Conservation (phyloP, 2,888 invertebrate genomes). For the Micropterix aruncella region DNA sequence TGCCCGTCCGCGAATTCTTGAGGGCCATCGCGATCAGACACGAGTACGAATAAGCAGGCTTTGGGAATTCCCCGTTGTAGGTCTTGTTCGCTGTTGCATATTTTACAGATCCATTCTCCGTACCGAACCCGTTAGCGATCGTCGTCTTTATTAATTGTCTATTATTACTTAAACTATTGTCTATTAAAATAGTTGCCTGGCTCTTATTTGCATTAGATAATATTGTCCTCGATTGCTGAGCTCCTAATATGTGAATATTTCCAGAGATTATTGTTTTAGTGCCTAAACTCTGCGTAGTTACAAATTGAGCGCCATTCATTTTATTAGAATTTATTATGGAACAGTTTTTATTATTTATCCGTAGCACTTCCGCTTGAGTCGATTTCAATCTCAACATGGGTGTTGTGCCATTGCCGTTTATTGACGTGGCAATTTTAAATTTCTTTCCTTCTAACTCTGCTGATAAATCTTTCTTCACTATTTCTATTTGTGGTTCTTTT, state of each 20-base stretch:
- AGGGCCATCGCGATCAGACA: conserved; percentile 96
- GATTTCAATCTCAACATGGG: conserved; percentile 30
- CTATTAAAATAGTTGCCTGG: conserved; percentile 35
- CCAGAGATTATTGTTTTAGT: conserved; percentile 38
- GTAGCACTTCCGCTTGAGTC: conserved; percentile 28
- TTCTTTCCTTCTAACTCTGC: conserved; percentile 37
- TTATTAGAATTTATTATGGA: conserved; percentile 33
- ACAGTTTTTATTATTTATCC: conserved; percentile 32
- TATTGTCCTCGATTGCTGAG: conserved; percentile 36
- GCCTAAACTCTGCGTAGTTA: conserved; percentile 23
- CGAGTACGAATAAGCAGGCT: conserved; percentile 95
- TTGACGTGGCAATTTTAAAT: conserved; percentile 19
- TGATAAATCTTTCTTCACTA: conserved; percentile 50
- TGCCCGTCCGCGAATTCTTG: conserved; percentile 89
- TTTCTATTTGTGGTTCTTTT: conserved; percentile 21
- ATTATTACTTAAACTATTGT: conserved; percentile 33
- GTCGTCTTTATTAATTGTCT: conserved; percentile 38
- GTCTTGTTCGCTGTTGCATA: conserved; percentile 24
- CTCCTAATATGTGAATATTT: conserved; percentile 37
- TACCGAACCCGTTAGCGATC: conserved; percentile 20
- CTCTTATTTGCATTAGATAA: conserved; percentile 32
- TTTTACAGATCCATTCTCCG: conserved; percentile 30
- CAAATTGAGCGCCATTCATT: conserved; percentile 16
- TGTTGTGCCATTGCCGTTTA: conserved; percentile 14
- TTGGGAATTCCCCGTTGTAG: conserved; percentile 62